Percentiles rank a stretch among this genome's conserved stretches.
Evolutionary conservation across 1,140 invertebrate species (phyloP).

Genomic region (Trachymyrmex septentrionalis): DNA sequence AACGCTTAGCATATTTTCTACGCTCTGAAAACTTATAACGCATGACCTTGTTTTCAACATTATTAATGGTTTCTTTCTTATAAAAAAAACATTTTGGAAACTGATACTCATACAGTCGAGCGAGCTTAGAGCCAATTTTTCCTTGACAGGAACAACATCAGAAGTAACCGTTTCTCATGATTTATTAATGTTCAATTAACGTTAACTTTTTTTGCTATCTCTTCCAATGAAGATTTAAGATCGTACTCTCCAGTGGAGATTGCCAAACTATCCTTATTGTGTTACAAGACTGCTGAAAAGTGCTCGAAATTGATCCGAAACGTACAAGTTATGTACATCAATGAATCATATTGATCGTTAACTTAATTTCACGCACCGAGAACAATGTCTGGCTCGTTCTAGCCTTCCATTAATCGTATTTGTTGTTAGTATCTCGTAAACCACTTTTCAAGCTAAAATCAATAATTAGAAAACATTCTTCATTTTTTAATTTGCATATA

Average conservation of each 20-base stretch:
- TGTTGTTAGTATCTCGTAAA: neutral
- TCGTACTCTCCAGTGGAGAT: no score
- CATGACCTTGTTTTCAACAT: neutral
- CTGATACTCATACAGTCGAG: neutral
- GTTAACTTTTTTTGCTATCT: neutral
- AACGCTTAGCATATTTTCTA: constrained; percentile 49
- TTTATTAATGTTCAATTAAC: constrained; percentile 6
- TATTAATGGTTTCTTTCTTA: neutral
- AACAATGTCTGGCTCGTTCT: no score
- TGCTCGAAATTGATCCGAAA: no score
- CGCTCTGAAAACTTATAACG: constrained; percentile 37
- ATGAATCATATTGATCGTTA: no score
- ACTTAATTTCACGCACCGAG: no score
- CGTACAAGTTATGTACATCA: no score
- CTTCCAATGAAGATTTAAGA: no score
- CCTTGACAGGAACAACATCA: neutral
- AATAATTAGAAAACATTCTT: neutral
- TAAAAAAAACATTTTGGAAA: constrained; percentile 20
- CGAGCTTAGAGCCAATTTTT: neutral
- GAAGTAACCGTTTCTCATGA: neutral
- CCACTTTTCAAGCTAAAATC: neutral
- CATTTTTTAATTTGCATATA: neutral
- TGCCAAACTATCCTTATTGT: no score
- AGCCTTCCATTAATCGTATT: neutral
- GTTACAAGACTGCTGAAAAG: no score